Evolutionary conservation across 2,113 vertebrate species (phyloP), one percentile per base, ranked within the genome.

Genomic region (human (Homo sapiens)): DNA sequence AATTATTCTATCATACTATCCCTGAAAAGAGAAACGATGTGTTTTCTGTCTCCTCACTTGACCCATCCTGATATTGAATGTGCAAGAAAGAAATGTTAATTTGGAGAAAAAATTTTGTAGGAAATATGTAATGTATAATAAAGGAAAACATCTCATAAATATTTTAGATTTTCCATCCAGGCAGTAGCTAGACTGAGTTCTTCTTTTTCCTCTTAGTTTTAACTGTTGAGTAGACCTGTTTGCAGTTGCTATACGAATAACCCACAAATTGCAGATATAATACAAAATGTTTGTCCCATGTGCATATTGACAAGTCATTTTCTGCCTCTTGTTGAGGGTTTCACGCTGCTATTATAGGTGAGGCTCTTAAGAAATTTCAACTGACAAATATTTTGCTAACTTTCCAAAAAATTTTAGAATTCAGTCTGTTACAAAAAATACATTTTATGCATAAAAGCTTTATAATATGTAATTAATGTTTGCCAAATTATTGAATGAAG

Each of bases 141-240:
- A 89, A 79, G 76, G 83, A 75, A 66, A 92, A 66, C 23, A 72
- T 73, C n/a, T 89, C 25, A 48, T 79, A 92, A 79, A 92, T 92
- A 89, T 68, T 94, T 92, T 64, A 92, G 35, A 70, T 52, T 76
- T 85, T 70, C n/a, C 35, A 80, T 72, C 10, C 91, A 80, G 40
- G 40, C 13, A 76, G 5, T 52, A 78, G 72, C 22, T 80, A 85
- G 12, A 83, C 6, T 38, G 38, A 91, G 8, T 20, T 91, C 38
- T 82, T 23, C 32, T 23, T 8, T 96, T 70, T 50, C 18, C 6
- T 85, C n/a, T 89, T 48, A 84, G 48, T 84, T 94, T 81, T 94
- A 35, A 25, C 76, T 88, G 25, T 52, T 76, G 4, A 32, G 27
- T n/a, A 89, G 35, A 48, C 13, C 25, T 90, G 35, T 73, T 48